Evolutionary conservation across 2,797 vertebrate species (phyloP).

Genomic region (Acanthiza pusilla): DNA sequence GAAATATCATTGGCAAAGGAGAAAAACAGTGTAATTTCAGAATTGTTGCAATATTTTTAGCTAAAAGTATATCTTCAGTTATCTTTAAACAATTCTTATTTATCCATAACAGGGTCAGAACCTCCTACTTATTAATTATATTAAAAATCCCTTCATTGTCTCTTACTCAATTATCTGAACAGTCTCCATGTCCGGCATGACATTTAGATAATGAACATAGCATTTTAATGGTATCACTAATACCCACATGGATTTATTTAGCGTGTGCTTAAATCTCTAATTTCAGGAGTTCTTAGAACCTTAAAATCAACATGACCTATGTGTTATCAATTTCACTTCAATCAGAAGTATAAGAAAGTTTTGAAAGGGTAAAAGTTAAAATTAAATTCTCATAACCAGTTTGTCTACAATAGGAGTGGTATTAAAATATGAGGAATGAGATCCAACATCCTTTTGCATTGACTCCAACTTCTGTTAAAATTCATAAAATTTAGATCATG

Average conservation of each 20-base stretch:
- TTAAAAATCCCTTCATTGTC: background rate
- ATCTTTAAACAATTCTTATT: background rate
- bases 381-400: background rate
- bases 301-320: background rate
- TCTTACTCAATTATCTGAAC: conserved; percentile 8
- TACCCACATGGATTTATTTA: background rate
- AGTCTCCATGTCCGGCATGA: conserved; percentile 9
- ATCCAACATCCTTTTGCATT: background rate
- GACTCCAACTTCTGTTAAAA: background rate
- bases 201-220: conserved; percentile 37
- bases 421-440: background rate
- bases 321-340: background rate
- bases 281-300: background rate
- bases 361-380: background rate
- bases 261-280: background rate
- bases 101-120: background rate
- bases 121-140: background rate
- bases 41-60: background rate
- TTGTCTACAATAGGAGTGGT: background rate
- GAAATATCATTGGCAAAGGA: background rate
- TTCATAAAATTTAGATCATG: background rate
- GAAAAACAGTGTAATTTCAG: background rate
- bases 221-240: background rate
- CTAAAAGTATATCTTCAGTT: background rate
- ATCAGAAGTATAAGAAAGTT: background rate